Evolutionary conservation across 2,888 invertebrate species (phyloP), one percentile per base, ranked within the genome.

Genomic region (Cinara cedri): DNA sequence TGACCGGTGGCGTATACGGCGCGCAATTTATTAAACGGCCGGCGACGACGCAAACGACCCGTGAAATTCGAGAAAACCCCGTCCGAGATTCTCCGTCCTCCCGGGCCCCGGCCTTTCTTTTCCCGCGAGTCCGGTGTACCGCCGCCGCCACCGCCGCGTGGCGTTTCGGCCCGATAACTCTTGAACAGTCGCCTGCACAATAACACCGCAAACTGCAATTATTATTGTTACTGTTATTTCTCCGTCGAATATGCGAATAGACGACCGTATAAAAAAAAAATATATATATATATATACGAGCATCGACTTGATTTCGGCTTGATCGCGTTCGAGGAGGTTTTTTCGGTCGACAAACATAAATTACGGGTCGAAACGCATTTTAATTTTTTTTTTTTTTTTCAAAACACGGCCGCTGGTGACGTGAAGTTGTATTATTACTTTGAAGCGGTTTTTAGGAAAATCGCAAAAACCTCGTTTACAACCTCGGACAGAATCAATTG

Each of bases 1-100:
- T n/a, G 1, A 10, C 10, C 49, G 34, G 34, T 34, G 34, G 55
- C 21, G 24, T n/a, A 9, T 13, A n/a, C 54, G 51, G 55, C 19
- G 44, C 51, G 42, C 51, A 42, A 63, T 74, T 74, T 74, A 74
- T 74, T 63, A 63, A 63, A 76, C 76, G 76, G 78, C 49, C 78
- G 51, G 78, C 68, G 68, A 70, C 68, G 34, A 68, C 54, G 68
- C 68, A 78, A 78, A 78, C 78, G 78, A 78, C 68, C 78, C 78
- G 68, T 78, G 78, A 78, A 78, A 70, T 70, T 70, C 24, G 68
- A 78, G 60, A 24, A 70, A 70, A 57, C 68, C 65, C 34, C 51
- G 78, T 68, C 57, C 78, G 57, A 63, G 74, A 66, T 75, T 63
- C 74, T 13, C 19, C 34, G 13, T 10, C 26, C 14, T 1, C 54